phyloP scores from a whole-genome alignment of 1,140 invertebrate genomes.

The Macrotrachela quadricornifera region DNA sequence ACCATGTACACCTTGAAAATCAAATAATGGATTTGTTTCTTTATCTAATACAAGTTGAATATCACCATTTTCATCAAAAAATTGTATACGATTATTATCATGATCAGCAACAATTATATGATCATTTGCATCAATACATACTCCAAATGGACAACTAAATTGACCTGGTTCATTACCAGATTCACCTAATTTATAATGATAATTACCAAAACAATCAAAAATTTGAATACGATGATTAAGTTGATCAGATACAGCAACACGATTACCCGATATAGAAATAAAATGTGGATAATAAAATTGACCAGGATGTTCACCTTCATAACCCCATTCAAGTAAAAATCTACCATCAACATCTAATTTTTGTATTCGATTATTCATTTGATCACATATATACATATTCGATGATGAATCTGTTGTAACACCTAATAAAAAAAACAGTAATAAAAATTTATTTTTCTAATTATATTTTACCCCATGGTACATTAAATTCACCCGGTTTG shows the following conservation, averaged over 20 bases:
- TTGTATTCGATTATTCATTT: conserved; percentile 82
- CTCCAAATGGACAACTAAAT: conserved; percentile 86
- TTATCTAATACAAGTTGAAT: too few species aligned
- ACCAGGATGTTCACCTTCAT: conserved; percentile 76
- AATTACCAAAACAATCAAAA: conserved; percentile 23
- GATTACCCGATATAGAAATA: conserved; percentile 46
- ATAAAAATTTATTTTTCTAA: too few species aligned
- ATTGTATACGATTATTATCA: conserved; percentile 94
- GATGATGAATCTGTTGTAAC: conserved; percentile 81
- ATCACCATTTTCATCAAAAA: conserved; percentile 69
- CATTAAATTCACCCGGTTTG: conserved; percentile 41
- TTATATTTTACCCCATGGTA: conserved; percentile 38
- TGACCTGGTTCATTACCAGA: conserved; percentile 35
- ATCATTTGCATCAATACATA: conserved; percentile 87
- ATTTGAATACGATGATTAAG: conserved; percentile 37
- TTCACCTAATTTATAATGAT: conserved; percentile 19
- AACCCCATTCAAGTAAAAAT: conserved; percentile 87
- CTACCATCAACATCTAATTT: conserved; percentile 94
- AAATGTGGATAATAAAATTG: conserved; percentile 91
- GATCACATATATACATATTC: conserved; percentile 97
- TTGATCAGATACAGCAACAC: conserved; percentile 28
- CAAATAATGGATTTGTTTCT: too few species aligned
- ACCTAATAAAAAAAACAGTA: too few species aligned
- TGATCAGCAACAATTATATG: conserved; percentile 91
- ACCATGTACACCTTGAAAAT: too few species aligned